These are phyloP conservation scores for Anabas testudineus DNA, from an alignment of 2,797 vertebrate species.

Conservation along the genomic window DNA sequence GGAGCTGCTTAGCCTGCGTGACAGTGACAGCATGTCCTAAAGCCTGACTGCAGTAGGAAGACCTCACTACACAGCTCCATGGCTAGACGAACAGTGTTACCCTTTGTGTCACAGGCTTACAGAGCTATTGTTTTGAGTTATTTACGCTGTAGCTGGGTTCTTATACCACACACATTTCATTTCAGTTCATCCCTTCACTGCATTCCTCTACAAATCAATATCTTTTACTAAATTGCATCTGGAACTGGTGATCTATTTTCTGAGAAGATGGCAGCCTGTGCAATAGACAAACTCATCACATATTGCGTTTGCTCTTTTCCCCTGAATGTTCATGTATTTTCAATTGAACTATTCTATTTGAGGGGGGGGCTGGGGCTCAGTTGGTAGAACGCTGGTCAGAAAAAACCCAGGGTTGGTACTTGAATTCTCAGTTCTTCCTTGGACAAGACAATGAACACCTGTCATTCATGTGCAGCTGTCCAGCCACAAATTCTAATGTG, in stretches of 20 bases:
- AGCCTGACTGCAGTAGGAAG: slow-evolving; percentile 16
- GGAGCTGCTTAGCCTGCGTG: slow-evolving; percentile 39
- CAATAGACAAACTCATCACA: too few relatives aligned
- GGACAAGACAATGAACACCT: too few relatives aligned
- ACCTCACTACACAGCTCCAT: slow-evolving; percentile 13
- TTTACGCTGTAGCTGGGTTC: slow-evolving; percentile 2
- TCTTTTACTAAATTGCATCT: neutral
- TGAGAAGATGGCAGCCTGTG: neutral
- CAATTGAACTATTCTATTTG: too few relatives aligned
- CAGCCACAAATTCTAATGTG: too few relatives aligned
- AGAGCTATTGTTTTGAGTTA: slow-evolving; percentile 6
- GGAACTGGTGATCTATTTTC: neutral
- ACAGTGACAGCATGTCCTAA: slow-evolving; percentile 39
- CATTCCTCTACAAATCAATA: neutral
- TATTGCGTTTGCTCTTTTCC: neutral
- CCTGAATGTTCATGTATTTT: too few relatives aligned
- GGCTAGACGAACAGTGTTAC: neutral
- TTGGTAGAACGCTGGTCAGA: too few relatives aligned
- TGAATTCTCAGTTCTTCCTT: too few relatives aligned
- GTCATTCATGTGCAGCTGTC: too few relatives aligned
- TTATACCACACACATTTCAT: neutral
- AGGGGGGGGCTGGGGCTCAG: too few relatives aligned
- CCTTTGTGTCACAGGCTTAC: slow-evolving; percentile 4
- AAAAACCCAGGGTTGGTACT: too few relatives aligned
- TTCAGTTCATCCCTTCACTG: slow-evolving; percentile 16